Evolutionary conservation across 2,113 vertebrate genomes (phyloP).

Genomic region (Thalassarche chlororhynchos): DNA sequence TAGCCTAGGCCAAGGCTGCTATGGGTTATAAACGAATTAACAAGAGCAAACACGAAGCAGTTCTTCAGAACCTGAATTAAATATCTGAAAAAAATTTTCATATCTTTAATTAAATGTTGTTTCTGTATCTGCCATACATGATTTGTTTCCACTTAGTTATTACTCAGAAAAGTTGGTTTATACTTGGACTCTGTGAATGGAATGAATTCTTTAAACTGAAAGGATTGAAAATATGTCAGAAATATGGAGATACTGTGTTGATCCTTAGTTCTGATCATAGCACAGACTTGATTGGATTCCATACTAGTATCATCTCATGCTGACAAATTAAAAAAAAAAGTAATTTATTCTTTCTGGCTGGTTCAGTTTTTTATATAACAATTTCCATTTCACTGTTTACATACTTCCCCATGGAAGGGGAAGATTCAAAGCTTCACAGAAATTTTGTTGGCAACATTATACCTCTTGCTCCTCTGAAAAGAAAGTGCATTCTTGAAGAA

Average conservation of each 20-base stretch:
- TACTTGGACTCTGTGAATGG: not conserved
- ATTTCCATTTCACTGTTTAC: not conserved
- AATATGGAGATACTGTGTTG: not conserved
- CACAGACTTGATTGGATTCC: not conserved
- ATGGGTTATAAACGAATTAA: not conserved
- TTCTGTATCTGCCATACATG: not conserved
- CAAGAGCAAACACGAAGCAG: not conserved
- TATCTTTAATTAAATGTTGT: not conserved
- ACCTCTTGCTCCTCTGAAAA: not conserved
- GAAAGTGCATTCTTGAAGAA: not conserved
- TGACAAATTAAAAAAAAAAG: not conserved
- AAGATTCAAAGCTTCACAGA: not conserved
- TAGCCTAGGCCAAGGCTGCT: not conserved
- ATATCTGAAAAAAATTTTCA: not conserved
- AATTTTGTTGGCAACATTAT: not conserved
- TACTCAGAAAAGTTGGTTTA: not conserved
- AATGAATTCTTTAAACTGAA: not conserved
- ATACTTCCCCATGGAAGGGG: not conserved
- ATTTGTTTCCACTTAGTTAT: not conserved
- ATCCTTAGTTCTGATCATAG: not conserved
- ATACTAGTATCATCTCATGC: not conserved
- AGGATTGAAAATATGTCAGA: not conserved
- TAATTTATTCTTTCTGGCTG: not conserved
- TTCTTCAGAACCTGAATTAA: not conserved
- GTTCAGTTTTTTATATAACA: not conserved